Percentiles rank a stretch among this genome's conserved stretches.
phyloP scores from a whole-genome alignment of 2,888 invertebrate genomes.

The Erebia ligea region DNA sequence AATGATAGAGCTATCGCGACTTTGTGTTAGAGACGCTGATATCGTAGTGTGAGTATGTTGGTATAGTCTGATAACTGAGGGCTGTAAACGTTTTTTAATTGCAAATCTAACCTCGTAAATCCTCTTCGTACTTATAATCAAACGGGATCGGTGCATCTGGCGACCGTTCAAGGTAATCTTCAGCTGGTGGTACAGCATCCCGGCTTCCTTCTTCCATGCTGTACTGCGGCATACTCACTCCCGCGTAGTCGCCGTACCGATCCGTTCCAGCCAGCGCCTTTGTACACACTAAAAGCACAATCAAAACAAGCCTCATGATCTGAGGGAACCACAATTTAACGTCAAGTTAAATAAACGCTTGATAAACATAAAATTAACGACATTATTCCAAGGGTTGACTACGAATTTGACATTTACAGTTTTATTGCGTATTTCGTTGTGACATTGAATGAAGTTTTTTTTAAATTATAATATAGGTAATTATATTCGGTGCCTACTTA shows the following conservation, averaged over 20 bases:
- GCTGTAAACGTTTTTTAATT: background rate
- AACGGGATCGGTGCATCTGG: conserved; percentile 59
- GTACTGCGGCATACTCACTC: conserved; percentile 66
- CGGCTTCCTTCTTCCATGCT: conserved; percentile 53
- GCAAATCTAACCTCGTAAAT: conserved; percentile 46
- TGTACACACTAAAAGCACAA: conserved; percentile 51
- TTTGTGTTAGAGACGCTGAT: no score
- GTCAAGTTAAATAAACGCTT: conserved; percentile 4
- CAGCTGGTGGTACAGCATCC: conserved; percentile 40
- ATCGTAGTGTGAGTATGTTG: background rate
- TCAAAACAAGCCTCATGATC: conserved; percentile 42
- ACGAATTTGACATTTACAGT: conserved; percentile 66
- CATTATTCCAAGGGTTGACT: conserved; percentile 65
- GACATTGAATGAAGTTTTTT: no score
- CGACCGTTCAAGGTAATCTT: conserved; percentile 61
- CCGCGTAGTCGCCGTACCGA: conserved; percentile 62
- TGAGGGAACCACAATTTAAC: conserved; percentile 32
- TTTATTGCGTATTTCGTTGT: background rate
- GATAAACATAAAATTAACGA: conserved; percentile 49
- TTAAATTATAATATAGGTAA: no score
- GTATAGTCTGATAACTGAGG: background rate
- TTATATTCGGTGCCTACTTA: no score
- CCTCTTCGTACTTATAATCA: conserved; percentile 68
- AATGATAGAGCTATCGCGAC: no score
- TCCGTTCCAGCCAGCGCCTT: conserved; percentile 45